Percentiles rank a stretch among this genome's conserved stretches.
phyloP scores from a whole-genome alignment of 1,140 invertebrate species.

The Diachasmimorpha longicaudata region DNA sequence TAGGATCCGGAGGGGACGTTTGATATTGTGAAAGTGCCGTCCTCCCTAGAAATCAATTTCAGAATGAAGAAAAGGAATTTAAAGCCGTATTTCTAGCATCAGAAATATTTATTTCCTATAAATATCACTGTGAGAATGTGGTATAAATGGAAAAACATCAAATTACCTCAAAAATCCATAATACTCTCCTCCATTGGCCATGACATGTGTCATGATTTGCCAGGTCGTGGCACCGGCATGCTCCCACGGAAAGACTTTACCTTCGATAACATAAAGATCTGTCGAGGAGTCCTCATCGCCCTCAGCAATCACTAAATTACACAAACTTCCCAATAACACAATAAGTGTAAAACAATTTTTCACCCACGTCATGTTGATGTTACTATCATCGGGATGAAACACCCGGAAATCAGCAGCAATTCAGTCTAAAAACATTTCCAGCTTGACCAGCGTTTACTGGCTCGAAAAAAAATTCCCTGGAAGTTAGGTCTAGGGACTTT shows the following conservation, averaged over 20 bases:
- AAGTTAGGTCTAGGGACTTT: too few species aligned
- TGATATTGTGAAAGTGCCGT: slow-evolving; percentile 91
- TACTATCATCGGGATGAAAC: background rate
- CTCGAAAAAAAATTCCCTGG: background rate
- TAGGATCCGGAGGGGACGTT: slow-evolving; percentile 95
- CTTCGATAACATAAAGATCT: slow-evolving; percentile 77
- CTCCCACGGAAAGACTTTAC: slow-evolving; percentile 79
- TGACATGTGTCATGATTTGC: slow-evolving; percentile 79
- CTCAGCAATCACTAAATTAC: slow-evolving; percentile 40
- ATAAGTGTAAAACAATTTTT: slow-evolving; percentile 27
- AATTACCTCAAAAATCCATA: slow-evolving; percentile 79
- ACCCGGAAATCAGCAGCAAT: background rate
- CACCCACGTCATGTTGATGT: background rate
- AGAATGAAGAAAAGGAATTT: slow-evolving; percentile 4
- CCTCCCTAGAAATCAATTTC: slow-evolving; percentile 69
- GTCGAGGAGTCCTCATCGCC: slow-evolving; percentile 66
- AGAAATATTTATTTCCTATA: background rate
- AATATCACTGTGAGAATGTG: background rate
- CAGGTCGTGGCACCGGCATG: slow-evolving; percentile 68
- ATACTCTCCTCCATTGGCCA: slow-evolving; percentile 87
- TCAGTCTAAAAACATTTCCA: too few species aligned
- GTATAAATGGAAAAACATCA: background rate
- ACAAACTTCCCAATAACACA: slow-evolving; percentile 33
- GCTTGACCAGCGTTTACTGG: background rate
- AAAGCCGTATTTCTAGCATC: background rate